Base-by-base conservation (phyloP, 1,140 invertebrate genomes). In the Monomorium pharaonis region DNA sequence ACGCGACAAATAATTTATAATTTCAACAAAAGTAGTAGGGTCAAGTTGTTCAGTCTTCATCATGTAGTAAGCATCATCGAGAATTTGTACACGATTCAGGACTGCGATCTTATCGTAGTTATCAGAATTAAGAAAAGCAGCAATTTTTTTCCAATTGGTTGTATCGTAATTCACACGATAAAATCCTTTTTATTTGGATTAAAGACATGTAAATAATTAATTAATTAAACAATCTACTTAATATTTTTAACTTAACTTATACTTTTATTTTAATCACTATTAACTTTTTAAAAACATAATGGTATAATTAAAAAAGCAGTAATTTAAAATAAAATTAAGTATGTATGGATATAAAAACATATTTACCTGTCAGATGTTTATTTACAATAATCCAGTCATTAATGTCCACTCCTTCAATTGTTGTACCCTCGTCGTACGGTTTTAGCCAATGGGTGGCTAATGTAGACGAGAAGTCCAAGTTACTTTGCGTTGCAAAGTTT, bases 11-110 rank as follows among this genome's bases (percentile, higher is more conserved):
- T 97, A 97, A 1, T 95, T 93, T 0, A 96, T 94, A 4, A 97
- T 93, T 3, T 96, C 94, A 12, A 97, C 93, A 0, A 96, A 96
- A 33, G 95, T 93, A 1, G 89, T 81, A 24, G 96, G 96, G 14
- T 90, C 86, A 10, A 97, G 89, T 18, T 95, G 93, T 18, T 95
- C 95, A 56, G 95, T 96, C 76, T 95, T 94, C 3, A 96, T 96
- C 49, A 98, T 95, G 84, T 96, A 96, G 80, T 97, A 96, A 14
- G 97, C 95, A 93, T 98, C 98, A 89, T 98, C 97, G 1, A 98
- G 93, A 1, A 98, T 93, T 92, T 98, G 97, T 0, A 97, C 97
- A 67, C 97, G 95, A 69, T 97, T 97, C 91, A 21, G 96, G 47
- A 95, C 93, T 89, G 97, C 95, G 58, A 98, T 97, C 0, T 86